Evolutionary conservation across 2,113 vertebrate genomes (phyloP), one percentile per base, ranked within the genome.

Genomic region (Xenus cinereus): DNA sequence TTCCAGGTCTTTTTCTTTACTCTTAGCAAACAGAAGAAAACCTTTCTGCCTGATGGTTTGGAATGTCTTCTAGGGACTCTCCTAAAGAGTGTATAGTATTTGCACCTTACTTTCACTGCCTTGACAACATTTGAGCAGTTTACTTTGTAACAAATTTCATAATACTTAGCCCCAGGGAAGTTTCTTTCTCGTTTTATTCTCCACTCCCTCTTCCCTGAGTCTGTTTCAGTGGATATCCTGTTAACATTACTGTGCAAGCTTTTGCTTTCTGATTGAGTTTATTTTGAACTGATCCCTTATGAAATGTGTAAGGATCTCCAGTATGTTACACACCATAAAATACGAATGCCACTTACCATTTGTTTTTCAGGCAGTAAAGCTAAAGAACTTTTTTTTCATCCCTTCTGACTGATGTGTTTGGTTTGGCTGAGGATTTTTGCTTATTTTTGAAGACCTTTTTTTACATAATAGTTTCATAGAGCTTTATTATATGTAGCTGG

Each of bases 361-460:
- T 93, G 41, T 74, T 80, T 68, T 96, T 78, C 84, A 93, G 92
- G n/a, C 53, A 84, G 73, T 89, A 94, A 78, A 88, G 64, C 30
- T 89, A 48, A 96, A 87, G 37, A 87, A 50, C 6, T n/a, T 59
- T 46, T 46, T 89, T 69, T 86, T 56, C 35, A 53, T 81, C 17
- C 35, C 26, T 78, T 75, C 45, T 87, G 28, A 35, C 8, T 82
- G 19, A 66, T 66, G 6, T 35, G 10, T 71, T 69, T 82, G 9
- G 12, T 46, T 63, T 64, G 23, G 2, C 32, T 84, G 62, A 23
- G 39, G 12, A 45, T 87, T 78, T 93, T 84, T 64, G 3, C 53
- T 81, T 71, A 28, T 39, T 89, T 95, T 84, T 60, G 7, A 57
- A 84, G 51, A 32, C 20, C 2, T 20, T 37, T 73, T 81, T 89